phyloP scores from a whole-genome alignment of 2,113 vertebrate species.

The Anhinga rufa region DNA sequence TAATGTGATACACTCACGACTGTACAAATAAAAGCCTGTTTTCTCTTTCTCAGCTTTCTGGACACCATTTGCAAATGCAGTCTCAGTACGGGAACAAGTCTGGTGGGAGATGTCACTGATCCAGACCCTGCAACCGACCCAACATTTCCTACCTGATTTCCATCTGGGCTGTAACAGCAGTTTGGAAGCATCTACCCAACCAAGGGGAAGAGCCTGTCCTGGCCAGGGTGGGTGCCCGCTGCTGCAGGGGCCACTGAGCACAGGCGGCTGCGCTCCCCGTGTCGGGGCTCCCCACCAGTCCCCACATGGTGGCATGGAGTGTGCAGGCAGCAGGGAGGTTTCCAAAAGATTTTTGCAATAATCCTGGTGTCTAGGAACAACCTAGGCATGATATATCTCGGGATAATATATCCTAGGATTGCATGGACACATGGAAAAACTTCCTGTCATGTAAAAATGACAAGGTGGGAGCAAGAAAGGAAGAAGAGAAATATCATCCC shows the following conservation, averaged over 20 bases:
- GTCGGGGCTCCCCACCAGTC: fast-evolving
- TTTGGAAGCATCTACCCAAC: neutral
- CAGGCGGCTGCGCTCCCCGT: fast-evolving
- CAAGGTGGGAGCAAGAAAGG: neutral
- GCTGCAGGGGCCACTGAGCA: fast-evolving
- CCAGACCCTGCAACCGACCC: neutral
- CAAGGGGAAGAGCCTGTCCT: neutral
- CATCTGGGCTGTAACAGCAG: neutral
- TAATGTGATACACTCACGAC: neutral
- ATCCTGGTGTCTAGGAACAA: fast-evolving
- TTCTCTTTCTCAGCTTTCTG: neutral
- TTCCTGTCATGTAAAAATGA: neutral
- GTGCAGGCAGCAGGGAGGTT: neutral
- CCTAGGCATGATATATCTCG: fast-evolving
- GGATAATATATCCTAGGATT: neutral
- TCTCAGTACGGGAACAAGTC: neutral
- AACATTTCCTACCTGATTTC: neutral
- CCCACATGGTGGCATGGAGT: fast-evolving
- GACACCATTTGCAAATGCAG: neutral
- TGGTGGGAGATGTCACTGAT: neutral
- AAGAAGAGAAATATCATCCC: neutral
- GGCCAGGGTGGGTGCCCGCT: neutral
- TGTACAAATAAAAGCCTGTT: neutral
- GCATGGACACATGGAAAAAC: fast-evolving
- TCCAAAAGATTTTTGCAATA: neutral